Percentiles rank a stretch among this genome's conserved stretches.
phyloP scores from a whole-genome alignment of 2,797 vertebrate genomes.

The Falco concolor region DNA sequence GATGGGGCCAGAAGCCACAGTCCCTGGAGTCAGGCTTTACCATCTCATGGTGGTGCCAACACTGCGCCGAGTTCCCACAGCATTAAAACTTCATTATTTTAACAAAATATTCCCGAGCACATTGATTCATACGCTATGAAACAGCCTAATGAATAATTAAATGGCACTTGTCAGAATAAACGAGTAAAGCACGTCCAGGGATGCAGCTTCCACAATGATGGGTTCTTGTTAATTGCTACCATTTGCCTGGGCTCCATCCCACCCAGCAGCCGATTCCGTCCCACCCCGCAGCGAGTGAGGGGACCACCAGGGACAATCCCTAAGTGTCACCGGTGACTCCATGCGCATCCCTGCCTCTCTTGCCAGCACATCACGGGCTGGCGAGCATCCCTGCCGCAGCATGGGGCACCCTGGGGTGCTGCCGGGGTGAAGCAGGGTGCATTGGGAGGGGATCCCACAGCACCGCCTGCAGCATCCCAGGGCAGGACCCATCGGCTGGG shows the following conservation, averaged over 20 bases:
- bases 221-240: neutral
- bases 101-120: neutral
- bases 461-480: accelerated
- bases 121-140: neutral
- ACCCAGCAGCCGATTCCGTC: neutral
- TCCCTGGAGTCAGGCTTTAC: neutral
- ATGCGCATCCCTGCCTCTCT: accelerated
- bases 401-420: neutral
- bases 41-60: accelerated
- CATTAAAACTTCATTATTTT: neutral
- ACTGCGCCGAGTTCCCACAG: accelerated
- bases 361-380: accelerated
- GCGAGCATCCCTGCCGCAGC: accelerated
- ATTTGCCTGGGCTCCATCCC: neutral
- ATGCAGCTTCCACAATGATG: neutral
- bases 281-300: accelerated
- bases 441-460: neutral
- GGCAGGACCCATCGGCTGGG: accelerated
- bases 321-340: accelerated
- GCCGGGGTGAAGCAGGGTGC: neutral
- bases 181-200: neutral
- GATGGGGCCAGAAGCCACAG: accelerated
- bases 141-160: conserved; percentile 42
- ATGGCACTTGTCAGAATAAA: conserved; percentile 40
- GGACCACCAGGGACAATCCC: neutral